A percentile compares a stretch with the other conserved stretches of the same genome.
Conservation (phyloP, 1,140 invertebrate genomes). For the Camponotus floridanus region DNA sequence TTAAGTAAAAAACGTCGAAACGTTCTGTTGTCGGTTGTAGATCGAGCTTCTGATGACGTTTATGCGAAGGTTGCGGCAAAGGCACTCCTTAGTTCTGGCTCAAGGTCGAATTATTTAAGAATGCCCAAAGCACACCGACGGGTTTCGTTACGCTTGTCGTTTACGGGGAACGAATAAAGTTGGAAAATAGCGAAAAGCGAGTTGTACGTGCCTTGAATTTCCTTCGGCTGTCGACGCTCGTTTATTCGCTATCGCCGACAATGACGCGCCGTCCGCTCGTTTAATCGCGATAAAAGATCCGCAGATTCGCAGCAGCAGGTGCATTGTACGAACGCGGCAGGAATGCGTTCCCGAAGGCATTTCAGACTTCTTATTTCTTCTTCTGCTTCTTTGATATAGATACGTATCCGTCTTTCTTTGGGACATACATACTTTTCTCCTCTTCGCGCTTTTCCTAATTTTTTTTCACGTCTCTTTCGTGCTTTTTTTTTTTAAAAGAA, state of each 20-base stretch:
- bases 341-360: conserved; percentile 28
- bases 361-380: background rate
- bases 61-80: conserved; percentile 66
- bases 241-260: background rate
- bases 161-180: conserved; percentile 38
- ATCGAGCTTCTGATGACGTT: conserved; percentile 56
- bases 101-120: conserved; percentile 71
- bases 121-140: conserved; percentile 59
- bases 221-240: background rate
- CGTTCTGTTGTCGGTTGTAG: conserved; percentile 15
- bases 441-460: too few relatives aligned
- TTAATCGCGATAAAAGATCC: conserved; percentile 40
- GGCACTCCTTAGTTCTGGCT: conserved; percentile 69
- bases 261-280: background rate
- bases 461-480: too few relatives aligned
- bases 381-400: background rate
- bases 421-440: too few relatives aligned
- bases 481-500: too few relatives aligned
- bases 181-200: conserved; percentile 62
- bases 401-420: background rate
- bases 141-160: conserved; percentile 64
- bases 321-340: conserved; percentile 10
- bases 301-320: conserved; percentile 36
- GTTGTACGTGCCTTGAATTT: background rate
- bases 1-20: background rate